Evolutionary conservation across 2,888 invertebrate species (phyloP).

Genomic region (Drosophila engyochracea): DNA sequence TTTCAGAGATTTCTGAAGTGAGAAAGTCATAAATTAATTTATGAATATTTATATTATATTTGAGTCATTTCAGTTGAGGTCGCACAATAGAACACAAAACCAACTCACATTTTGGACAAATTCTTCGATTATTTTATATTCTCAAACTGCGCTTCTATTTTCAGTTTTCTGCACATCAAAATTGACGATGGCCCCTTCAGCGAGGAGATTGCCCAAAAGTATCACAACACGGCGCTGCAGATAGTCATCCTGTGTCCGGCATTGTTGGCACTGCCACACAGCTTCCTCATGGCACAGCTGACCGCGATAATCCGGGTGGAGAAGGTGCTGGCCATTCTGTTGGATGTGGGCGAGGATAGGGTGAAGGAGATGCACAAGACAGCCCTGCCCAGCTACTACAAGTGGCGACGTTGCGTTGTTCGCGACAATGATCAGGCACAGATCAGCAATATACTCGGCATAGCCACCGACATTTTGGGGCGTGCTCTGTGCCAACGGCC

Average conservation of each 20-base stretch:
- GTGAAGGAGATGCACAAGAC: constrained; percentile 89
- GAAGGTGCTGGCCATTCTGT: constrained; percentile 91
- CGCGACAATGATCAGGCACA: constrained; percentile 94
- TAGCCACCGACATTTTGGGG: constrained; percentile 92
- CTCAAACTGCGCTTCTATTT: background rate
- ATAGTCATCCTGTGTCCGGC: constrained; percentile 93
- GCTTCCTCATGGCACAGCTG: constrained; percentile 83
- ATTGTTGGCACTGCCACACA: constrained; percentile 87
- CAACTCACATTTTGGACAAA: background rate
- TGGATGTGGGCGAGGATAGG: constrained; percentile 91
- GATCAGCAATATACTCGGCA: constrained; percentile 93
- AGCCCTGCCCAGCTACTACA: constrained; percentile 90
- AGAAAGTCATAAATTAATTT: background rate
- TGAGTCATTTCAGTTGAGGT: background rate
- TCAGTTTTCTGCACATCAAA: constrained; percentile 89
- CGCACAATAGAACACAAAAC: background rate
- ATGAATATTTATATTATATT: background rate
- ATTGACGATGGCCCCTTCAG: constrained; percentile 89
- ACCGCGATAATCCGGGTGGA: constrained; percentile 86
- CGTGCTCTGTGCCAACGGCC: constrained; percentile 87
- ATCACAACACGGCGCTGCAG: constrained; percentile 90
- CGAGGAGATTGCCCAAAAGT: constrained; percentile 86
- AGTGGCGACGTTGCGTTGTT: constrained; percentile 93
- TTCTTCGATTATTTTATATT: background rate
- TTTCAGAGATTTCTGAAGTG: background rate